A percentile compares a stretch with the other conserved stretches of the same genome.
phyloP scores from a whole-genome alignment of 2,888 invertebrate species.

The Chelonus formosanus region DNA sequence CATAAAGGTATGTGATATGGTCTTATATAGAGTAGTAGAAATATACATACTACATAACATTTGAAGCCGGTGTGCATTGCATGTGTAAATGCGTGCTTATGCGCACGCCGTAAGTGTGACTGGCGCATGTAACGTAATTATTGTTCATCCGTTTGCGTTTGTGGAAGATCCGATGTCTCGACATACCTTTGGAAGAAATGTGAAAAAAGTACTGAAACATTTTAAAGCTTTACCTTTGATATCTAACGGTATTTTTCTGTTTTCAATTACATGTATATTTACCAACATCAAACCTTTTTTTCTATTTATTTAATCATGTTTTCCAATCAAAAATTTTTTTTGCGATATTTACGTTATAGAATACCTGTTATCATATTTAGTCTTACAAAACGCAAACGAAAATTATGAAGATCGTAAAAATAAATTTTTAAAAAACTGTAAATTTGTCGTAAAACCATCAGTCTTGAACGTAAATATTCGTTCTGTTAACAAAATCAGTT shows the following conservation, averaged over 20 bases:
- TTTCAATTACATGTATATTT: too few relatives aligned
- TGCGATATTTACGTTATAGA: background rate
- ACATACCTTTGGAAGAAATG: constrained; percentile 15
- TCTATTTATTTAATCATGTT: too few relatives aligned
- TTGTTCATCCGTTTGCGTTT: constrained; percentile 27
- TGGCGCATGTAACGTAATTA: constrained; percentile 56
- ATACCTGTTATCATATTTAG: too few relatives aligned
- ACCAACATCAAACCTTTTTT: too few relatives aligned
- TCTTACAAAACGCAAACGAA: background rate
- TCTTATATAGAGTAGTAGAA: constrained; percentile 26
- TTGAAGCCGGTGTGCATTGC: constrained; percentile 11
- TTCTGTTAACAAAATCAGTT: constrained; percentile 58
- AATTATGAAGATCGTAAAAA: constrained; percentile 19
- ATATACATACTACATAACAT: constrained; percentile 30
- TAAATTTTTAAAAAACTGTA: constrained; percentile 15
- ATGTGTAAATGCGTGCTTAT: constrained; percentile 44
- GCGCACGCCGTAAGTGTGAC: constrained; percentile 63
- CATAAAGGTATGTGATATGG: constrained; percentile 41
- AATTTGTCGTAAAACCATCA: constrained; percentile 29
- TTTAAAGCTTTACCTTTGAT: background rate
- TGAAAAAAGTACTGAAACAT: background rate
- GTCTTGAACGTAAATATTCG: constrained; percentile 35
- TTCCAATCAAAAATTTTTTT: too few relatives aligned
- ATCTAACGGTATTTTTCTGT: background rate
- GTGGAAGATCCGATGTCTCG: constrained; percentile 16